phyloP scores from a whole-genome alignment of 2,113 vertebrate species.

The Lynx canadensis region DNA sequence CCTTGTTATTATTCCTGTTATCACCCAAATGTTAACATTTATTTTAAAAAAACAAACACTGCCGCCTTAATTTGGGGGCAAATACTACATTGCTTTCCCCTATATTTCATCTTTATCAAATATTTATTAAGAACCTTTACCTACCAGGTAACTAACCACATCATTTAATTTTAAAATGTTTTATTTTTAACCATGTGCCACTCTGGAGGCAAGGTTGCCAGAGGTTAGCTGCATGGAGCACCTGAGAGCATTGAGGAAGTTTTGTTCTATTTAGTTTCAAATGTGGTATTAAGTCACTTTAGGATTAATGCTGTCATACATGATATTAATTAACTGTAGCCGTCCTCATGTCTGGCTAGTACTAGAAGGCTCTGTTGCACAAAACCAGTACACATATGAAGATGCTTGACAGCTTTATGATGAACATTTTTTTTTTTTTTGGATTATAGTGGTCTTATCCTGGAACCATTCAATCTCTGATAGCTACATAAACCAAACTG shows the following conservation, averaged over 20 bases:
- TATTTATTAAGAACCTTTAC: not conserved
- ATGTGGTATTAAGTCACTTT: not conserved
- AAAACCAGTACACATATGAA: not conserved
- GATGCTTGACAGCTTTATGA: not conserved
- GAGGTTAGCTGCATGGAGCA: not conserved
- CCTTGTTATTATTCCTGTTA: not conserved
- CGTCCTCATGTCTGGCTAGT: not conserved
- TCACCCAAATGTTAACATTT: not conserved
- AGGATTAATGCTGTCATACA: not conserved
- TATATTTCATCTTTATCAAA: conserved; percentile 43
- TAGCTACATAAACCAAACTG: conserved; percentile 8
- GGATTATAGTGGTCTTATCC: not conserved
- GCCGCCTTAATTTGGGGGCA: not conserved
- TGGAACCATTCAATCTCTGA: not conserved
- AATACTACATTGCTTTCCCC: not conserved
- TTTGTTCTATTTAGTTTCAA: conserved; percentile 19
- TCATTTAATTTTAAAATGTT: not conserved
- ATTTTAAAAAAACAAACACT: not conserved
- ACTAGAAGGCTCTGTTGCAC: not conserved
- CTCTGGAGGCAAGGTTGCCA: not conserved
- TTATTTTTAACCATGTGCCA: not conserved
- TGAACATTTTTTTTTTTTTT: not conserved
- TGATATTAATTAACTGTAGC: conserved; percentile 21
- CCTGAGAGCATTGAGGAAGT: not conserved
- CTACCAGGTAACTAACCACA: not conserved